Evolutionary conservation across 2,888 invertebrate species (phyloP).

Genomic region (Parascotia fuliginaria): DNA sequence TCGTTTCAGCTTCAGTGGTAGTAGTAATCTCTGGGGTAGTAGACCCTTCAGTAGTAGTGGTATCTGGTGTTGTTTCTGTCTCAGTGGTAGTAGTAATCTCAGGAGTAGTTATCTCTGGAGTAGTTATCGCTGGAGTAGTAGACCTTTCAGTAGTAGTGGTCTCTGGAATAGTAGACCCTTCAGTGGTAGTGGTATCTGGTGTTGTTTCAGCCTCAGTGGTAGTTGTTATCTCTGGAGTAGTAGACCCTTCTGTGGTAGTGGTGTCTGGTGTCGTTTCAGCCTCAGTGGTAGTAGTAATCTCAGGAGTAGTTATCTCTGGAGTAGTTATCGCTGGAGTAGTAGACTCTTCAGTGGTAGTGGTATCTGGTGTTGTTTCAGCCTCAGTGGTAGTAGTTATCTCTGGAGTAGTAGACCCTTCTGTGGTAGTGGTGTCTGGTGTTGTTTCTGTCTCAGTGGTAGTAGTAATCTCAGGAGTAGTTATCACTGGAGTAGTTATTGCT

Average conservation of each 20-base stretch:
- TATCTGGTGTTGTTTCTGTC: background rate
- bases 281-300: slow-evolving; percentile 3
- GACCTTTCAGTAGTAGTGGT: too few relatives aligned
- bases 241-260: slow-evolving; percentile 5
- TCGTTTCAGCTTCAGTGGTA: too few relatives aligned
- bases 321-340: too few relatives aligned
- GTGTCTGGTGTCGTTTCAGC: slow-evolving; percentile 1
- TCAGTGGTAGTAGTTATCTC: too few relatives aligned
- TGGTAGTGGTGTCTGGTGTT: background rate
- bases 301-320: too few relatives aligned
- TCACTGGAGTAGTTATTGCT: slow-evolving; percentile 6
- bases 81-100: slow-evolving; percentile 15
- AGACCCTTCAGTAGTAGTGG: background rate
- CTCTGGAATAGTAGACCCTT: too few relatives aligned
- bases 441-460: background rate
- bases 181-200: background rate
- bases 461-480: slow-evolving; percentile 2
- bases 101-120: too few relatives aligned
- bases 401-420: too few relatives aligned
- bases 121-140: slow-evolving; percentile 2
- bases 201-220: background rate
- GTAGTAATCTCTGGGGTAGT: too few relatives aligned
- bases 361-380: too few relatives aligned
- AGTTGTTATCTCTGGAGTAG: background rate
- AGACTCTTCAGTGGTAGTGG: slow-evolving; percentile 3